Conservation (phyloP, 1,140 invertebrate genomes). For the Leptinotarsa defecta region DNA sequence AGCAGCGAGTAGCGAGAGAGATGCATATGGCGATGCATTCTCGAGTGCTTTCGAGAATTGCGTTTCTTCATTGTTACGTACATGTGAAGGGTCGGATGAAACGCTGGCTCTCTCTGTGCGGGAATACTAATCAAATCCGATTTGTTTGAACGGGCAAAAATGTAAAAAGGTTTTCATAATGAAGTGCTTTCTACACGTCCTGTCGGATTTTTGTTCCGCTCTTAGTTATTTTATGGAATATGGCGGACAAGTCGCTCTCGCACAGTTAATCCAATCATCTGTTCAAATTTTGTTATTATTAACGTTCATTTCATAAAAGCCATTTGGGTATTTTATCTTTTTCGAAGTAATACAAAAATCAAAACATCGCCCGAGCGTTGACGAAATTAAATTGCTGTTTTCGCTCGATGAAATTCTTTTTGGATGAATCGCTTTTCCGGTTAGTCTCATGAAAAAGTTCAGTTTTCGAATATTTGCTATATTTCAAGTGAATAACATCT, state of each 20-base stretch:
- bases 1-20: background rate
- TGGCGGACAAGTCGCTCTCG: slow-evolving; percentile 43
- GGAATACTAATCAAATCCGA: slow-evolving; percentile 50
- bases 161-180: slow-evolving; percentile 49
- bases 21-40: slow-evolving; percentile 22
- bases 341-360: slow-evolving; percentile 18
- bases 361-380: slow-evolving; percentile 14
- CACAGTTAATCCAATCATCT: slow-evolving; percentile 45
- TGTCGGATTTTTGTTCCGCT: slow-evolving; percentile 44
- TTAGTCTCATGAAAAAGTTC: too few species aligned
- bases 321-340: slow-evolving; percentile 35
- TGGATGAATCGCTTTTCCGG: background rate
- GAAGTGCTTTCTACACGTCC: slow-evolving; percentile 48
- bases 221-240: slow-evolving; percentile 48
- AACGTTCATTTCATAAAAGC: slow-evolving; percentile 44
- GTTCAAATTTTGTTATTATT: slow-evolving; percentile 47
- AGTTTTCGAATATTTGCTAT: too few species aligned
- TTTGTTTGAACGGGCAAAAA: slow-evolving; percentile 49
- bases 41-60: slow-evolving; percentile 41
- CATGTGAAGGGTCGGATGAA: slow-evolving; percentile 38
- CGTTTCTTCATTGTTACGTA: slow-evolving; percentile 45
- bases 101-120: slow-evolving; percentile 37
- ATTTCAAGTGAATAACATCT: too few species aligned
- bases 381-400: slow-evolving; percentile 15
- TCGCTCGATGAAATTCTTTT: slow-evolving; percentile 4